Percentiles rank a stretch among this genome's conserved stretches.
Evolutionary conservation across 2,888 invertebrate species (phyloP).

Genomic region (Cacoxenus indagator): DNA sequence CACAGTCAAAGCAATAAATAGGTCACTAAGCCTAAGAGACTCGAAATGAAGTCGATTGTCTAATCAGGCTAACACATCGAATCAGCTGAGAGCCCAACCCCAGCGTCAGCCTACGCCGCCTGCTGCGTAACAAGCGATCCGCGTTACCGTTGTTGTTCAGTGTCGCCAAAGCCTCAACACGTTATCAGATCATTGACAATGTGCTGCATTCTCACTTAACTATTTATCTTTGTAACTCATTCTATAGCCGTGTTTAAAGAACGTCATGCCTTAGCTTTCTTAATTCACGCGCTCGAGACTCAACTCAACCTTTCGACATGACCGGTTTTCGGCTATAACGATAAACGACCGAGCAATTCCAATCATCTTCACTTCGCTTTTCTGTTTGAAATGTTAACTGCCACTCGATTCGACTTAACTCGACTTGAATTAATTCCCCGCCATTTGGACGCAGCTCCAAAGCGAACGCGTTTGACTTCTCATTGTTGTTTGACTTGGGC

Average conservation of each 20-base stretch:
- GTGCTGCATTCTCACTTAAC: background rate
- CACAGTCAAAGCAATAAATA: background rate
- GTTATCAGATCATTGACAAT: slow-evolving; percentile 19
- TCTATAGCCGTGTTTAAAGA: slow-evolving; percentile 4
- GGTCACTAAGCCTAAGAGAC: background rate
- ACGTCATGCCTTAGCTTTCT: slow-evolving; percentile 6
- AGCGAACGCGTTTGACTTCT: no score
- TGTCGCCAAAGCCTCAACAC: background rate
- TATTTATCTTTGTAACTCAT: slow-evolving; percentile 10
- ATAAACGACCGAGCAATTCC: background rate
- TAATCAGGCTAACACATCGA: background rate
- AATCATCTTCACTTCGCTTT: background rate
- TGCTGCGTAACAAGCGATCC: background rate
- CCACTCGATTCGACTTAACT: background rate
- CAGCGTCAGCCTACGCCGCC: background rate
- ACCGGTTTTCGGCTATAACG: background rate
- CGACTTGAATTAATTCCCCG: background rate
- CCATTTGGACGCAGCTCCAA: no score
- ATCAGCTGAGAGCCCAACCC: background rate
- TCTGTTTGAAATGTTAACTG: slow-evolving; percentile 1
- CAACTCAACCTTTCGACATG: background rate
- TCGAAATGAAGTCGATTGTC: background rate
- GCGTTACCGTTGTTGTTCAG: background rate
- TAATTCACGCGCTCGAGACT: slow-evolving; percentile 9
- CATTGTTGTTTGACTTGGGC: background rate